These are phyloP conservation scores for Drosophila bocki DNA, from an alignment of 1,140 invertebrate species.

Conservation along the genomic window DNA sequence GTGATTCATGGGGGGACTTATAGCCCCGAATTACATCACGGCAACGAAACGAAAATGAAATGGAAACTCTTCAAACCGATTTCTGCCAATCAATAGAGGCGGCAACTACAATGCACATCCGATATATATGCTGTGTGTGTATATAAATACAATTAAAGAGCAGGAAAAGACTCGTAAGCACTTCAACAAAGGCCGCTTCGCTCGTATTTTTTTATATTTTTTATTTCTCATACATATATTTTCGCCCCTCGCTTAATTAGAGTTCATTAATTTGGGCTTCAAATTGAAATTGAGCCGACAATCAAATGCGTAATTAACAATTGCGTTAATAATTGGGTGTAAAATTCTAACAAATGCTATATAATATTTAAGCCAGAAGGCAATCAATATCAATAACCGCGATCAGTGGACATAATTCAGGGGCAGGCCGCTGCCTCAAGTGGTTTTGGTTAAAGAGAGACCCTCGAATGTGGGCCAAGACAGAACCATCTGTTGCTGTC, in stretches of 20 bases:
- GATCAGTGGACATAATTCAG: constrained; percentile 61
- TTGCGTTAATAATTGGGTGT: constrained; percentile 61
- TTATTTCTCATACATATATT: constrained; percentile 25
- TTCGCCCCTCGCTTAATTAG: constrained; percentile 62
- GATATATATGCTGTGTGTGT: neutral
- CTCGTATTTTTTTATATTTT: constrained; percentile 32
- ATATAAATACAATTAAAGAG: constrained; percentile 48
- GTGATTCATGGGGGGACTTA: constrained; percentile 52
- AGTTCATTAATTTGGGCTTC: constrained; percentile 75
- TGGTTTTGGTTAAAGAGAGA: constrained; percentile 8
- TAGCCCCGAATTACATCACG: constrained; percentile 65
- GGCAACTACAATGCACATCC: constrained; percentile 54
- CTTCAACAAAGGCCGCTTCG: constrained; percentile 49
- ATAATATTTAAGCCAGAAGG: neutral
- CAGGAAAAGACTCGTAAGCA: constrained; percentile 52
- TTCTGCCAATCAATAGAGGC: constrained; percentile 49
- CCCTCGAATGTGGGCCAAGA: constrained; percentile 45
- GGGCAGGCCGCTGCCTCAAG: constrained; percentile 54
- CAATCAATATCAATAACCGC: constrained; percentile 15
- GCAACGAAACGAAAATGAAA: constrained; percentile 20
- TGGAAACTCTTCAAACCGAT: constrained; percentile 35
- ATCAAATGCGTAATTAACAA: constrained; percentile 69
- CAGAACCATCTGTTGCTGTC: constrained; percentile 17
- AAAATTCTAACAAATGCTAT: constrained; percentile 67
- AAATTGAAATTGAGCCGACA: constrained; percentile 63